Evolutionary conservation across 2,797 vertebrate species (phyloP), one percentile per base, ranked within the genome.

Genomic region (Acomys russatus): DNA sequence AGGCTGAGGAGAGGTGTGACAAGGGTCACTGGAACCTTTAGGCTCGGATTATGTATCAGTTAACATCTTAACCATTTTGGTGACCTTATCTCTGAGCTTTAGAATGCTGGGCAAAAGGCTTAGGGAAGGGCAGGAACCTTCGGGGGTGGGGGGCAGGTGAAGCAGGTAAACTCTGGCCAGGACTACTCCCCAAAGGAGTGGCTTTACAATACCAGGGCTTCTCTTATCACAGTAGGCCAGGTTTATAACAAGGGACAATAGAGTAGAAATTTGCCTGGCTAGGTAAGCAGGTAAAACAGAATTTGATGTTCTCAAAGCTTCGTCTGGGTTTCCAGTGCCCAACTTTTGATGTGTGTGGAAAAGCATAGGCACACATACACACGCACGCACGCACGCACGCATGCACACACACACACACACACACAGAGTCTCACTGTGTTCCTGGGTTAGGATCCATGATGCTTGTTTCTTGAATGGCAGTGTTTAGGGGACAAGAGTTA

Each of bases 101-200:
- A 86, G 73, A 90, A 78, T 63, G 73, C 61, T 85, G 64, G 63
- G 73, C 51, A 85, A 71, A 78, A 90, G 80, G 88, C 83, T 86
- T 90, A 90, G 38, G 64, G 74, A 86, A 73, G 80, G 35, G 35
- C 33, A 63, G 35, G 30, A 18, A 17, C 61, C 30, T 56, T 11
- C 28, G 51, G 59, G 79, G 56, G 63, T 11, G 28, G 51, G 59
- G 79, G 56, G 63, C 30, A 33, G 73, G 61, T 20, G 33, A 68
- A 56, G 61, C 28, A 63, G 71, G 73, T 90, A 76, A 80, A 54
- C 54, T 90, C 73, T 78, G 35, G 33, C 49, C 54, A 51, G 80
- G 88, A 59, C 93, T 90, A 94, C 88, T 94, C 93, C 93, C 80
- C 54, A 33, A 20, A 94, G 80, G 93, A 91, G 80, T 7, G 64